These are phyloP conservation scores for Caenorhabditis sulstoni DNA, from an alignment of 2,888 invertebrate genomes.

Conservation along the genomic window DNA sequence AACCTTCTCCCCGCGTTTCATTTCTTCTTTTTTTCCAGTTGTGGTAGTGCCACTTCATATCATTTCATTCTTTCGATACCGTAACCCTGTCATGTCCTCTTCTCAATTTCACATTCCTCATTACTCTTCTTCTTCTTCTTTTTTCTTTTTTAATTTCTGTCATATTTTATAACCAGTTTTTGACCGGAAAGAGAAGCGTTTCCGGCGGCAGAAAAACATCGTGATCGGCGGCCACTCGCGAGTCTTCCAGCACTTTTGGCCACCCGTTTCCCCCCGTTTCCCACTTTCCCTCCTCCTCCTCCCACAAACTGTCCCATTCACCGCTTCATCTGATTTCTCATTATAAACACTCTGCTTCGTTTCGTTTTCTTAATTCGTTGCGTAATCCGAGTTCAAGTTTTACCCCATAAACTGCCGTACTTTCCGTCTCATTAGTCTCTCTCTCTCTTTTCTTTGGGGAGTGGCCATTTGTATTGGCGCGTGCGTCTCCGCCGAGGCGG, in stretches of 20 bases:
- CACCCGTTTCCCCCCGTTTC: neutral
- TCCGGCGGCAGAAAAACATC: slow-evolving; percentile 12
- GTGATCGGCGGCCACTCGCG: slow-evolving; percentile 13
- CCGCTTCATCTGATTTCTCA: slow-evolving; percentile 6
- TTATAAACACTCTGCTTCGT: slow-evolving; percentile 36
- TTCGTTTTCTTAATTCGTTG: slow-evolving; percentile 25
- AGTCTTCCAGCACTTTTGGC: neutral
- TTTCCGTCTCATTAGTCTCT: slow-evolving; percentile 57
- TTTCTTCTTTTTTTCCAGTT: neutral
- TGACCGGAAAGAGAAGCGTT: slow-evolving; percentile 2
- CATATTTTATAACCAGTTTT: neutral
- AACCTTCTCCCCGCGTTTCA: neutral
- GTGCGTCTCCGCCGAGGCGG: too few species aligned
- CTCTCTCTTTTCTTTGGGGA: neutral
- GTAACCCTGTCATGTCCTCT: slow-evolving; percentile 11
- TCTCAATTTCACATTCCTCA: slow-evolving; percentile 13
- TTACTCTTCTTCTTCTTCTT: slow-evolving; percentile 2
- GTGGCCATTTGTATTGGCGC: slow-evolving; percentile 28
- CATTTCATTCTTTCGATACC: neutral
- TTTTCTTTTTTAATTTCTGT: neutral
- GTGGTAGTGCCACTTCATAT: neutral
- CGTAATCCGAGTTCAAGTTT: slow-evolving; percentile 54
- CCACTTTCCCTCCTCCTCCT: neutral
- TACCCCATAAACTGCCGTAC: slow-evolving; percentile 51
- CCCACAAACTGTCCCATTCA: slow-evolving; percentile 3